These are phyloP conservation scores for Drosophila saltans DNA, from an alignment of 1,140 invertebrate genomes.

Conservation along the genomic window DNA sequence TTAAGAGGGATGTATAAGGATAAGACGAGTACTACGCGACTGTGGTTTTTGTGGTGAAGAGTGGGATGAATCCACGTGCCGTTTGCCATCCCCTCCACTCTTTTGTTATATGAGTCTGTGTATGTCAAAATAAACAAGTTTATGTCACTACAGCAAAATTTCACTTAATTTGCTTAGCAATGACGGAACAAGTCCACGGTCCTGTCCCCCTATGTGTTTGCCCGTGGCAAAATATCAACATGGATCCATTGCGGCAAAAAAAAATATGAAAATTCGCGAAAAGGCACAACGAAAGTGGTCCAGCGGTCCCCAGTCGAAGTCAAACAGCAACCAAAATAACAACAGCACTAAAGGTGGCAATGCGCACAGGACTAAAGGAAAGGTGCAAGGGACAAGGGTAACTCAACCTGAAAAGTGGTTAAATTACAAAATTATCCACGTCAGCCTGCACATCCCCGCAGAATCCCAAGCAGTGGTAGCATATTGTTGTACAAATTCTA, in stretches of 20 bases:
- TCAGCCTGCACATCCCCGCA: conserved; percentile 60
- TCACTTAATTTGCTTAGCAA: conserved; percentile 76
- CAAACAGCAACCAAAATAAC: conserved; percentile 46
- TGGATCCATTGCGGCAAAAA: not conserved
- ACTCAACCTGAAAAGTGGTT: conserved; percentile 83
- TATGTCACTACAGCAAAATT: conserved; percentile 78
- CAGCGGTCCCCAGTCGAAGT: conserved; percentile 51
- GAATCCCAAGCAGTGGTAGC: conserved; percentile 19
- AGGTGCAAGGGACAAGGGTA: conserved; percentile 41
- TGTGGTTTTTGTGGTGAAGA: conserved; percentile 18
- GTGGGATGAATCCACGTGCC: conserved; percentile 20
- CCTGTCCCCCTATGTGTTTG: not conserved
- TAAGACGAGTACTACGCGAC: conserved; percentile 12
- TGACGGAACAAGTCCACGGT: conserved; percentile 40
- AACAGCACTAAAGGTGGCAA: conserved; percentile 22
- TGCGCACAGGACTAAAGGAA: conserved; percentile 4
- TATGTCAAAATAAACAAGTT: conserved; percentile 82
- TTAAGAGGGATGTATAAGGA: conserved; percentile 10
- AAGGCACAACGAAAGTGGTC: conserved; percentile 52
- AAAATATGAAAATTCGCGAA: conserved; percentile 19
- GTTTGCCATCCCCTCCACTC: not conserved
- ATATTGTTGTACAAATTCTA: conserved; percentile 38
- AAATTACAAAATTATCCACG: conserved; percentile 83
- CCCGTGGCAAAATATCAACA: conserved; percentile 2
- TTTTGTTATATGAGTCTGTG: conserved; percentile 49